These are phyloP conservation scores for Macropodus opercularis DNA, from an alignment of 2,797 vertebrate genomes.

Conservation along the genomic window DNA sequence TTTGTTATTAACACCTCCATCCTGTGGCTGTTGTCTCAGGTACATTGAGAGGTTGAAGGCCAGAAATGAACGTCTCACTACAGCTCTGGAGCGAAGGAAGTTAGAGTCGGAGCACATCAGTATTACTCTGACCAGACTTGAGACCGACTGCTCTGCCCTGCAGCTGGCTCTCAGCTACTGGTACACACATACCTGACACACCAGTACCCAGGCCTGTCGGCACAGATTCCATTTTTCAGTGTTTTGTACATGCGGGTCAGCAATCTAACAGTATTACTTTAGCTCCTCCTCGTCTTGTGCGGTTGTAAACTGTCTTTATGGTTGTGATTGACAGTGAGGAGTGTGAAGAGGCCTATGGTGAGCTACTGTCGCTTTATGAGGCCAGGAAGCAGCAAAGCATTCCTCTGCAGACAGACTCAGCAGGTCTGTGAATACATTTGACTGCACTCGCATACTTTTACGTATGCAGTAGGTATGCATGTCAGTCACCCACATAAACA, in stretches of 20 bases:
- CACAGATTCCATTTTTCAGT: conserved; percentile 11
- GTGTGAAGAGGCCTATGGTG: conserved; percentile 84
- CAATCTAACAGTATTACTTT: conserved; percentile 5
- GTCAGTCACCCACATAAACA: conserved; percentile 19
- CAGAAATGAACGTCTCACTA: conserved; percentile 85
- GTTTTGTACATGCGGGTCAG: background rate
- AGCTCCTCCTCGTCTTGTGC: conserved; percentile 8
- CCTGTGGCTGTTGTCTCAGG: conserved; percentile 64
- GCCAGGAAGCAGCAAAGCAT: conserved; percentile 65
- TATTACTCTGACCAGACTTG: conserved; percentile 81
- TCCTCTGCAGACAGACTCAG: conserved; percentile 41
- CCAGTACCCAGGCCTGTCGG: conserved; percentile 10
- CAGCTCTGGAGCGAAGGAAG: conserved; percentile 84
- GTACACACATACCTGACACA: conserved; percentile 68
- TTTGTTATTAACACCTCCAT: background rate
- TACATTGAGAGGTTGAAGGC: conserved; percentile 83
- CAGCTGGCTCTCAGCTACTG: conserved; percentile 86
- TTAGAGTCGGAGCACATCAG: conserved; percentile 83
- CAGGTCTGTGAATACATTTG: conserved; percentile 64
- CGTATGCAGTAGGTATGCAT: conserved; percentile 15
- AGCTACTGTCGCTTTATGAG: conserved; percentile 82
- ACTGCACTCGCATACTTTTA: conserved; percentile 8
- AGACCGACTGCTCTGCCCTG: conserved; percentile 86
- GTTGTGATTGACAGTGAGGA: conserved; percentile 84
- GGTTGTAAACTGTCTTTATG: conserved; percentile 44